Evolutionary conservation across 2,888 invertebrate species (phyloP).

Genomic region (Leucania comma): DNA sequence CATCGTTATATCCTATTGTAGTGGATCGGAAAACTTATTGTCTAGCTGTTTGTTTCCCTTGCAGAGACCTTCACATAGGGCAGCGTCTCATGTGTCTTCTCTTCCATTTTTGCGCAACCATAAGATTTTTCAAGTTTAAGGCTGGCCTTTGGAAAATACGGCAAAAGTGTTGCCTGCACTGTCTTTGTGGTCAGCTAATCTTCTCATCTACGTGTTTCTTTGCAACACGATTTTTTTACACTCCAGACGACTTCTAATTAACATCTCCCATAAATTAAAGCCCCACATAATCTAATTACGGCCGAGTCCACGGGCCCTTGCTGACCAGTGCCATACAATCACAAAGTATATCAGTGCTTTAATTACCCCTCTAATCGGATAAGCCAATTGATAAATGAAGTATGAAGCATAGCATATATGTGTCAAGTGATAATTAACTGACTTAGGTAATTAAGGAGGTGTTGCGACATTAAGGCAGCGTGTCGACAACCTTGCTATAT

Average conservation of each 20-base stretch:
- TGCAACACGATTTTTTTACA: not conserved
- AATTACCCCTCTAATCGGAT: constrained; percentile 72
- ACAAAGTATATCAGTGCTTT: constrained; percentile 63
- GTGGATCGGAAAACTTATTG: not conserved
- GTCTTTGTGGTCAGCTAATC: no score
- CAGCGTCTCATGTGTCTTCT: not conserved
- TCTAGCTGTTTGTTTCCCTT: not conserved
- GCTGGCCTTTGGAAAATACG: not conserved
- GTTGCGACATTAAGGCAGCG: constrained; percentile 57
- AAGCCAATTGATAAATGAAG: constrained; percentile 66
- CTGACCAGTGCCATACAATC: constrained; percentile 61
- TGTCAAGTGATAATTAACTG: constrained; percentile 66
- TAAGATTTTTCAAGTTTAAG: not conserved
- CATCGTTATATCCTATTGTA: no score
- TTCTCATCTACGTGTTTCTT: not conserved
- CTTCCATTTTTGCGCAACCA: not conserved
- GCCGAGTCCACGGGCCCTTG: constrained; percentile 23
- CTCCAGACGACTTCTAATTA: not conserved
- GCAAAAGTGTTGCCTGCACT: not conserved
- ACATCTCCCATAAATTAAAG: constrained; percentile 17
- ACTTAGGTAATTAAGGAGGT: constrained; percentile 59
- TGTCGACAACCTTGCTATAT: constrained; percentile 53
- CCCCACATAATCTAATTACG: constrained; percentile 20
- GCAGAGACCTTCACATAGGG: no score
- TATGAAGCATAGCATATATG: constrained; percentile 40